Conservation (phyloP, 2,888 invertebrate species). For the Caenorhabditis sp. region DNA sequence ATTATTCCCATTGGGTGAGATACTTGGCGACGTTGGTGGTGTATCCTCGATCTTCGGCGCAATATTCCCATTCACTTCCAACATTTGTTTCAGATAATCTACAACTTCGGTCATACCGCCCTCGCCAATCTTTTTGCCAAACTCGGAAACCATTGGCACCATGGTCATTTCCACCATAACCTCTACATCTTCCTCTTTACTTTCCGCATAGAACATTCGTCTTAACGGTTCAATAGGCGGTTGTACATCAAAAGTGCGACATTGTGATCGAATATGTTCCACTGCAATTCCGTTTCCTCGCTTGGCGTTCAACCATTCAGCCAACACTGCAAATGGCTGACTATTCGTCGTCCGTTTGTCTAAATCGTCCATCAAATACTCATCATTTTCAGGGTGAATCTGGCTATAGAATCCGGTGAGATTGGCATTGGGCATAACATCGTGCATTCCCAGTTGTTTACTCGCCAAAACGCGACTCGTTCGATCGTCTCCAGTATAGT, state of each 20-base stretch:
- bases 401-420: constrained; percentile 1
- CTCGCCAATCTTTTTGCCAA: constrained; percentile 7
- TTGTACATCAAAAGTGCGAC: constrained; percentile 22
- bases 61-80: constrained; percentile 21
- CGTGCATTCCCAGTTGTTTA: constrained; percentile 2
- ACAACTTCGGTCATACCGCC: constrained; percentile 7
- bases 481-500: constrained; percentile 28
- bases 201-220: constrained; percentile 37
- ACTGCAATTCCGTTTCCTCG: background rate
- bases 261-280: constrained; percentile 19
- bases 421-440: constrained; percentile 5
- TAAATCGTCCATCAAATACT: constrained; percentile 15
- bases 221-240: constrained; percentile 43
- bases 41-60: constrained; percentile 50
- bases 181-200: constrained; percentile 40
- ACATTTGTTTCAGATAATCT: constrained; percentile 27
- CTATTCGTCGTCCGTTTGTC: background rate
- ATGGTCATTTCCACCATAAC: constrained; percentile 30
- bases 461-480: background rate
- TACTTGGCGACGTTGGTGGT: constrained; percentile 55
- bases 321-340: constrained; percentile 10
- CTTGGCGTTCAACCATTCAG: constrained; percentile 9
- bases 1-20: constrained; percentile 11
- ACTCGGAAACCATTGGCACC: background rate
- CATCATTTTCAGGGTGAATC: background rate